Evolutionary conservation across 2,888 invertebrate species (phyloP).

Genomic region (Leptinotarsa haldemani): DNA sequence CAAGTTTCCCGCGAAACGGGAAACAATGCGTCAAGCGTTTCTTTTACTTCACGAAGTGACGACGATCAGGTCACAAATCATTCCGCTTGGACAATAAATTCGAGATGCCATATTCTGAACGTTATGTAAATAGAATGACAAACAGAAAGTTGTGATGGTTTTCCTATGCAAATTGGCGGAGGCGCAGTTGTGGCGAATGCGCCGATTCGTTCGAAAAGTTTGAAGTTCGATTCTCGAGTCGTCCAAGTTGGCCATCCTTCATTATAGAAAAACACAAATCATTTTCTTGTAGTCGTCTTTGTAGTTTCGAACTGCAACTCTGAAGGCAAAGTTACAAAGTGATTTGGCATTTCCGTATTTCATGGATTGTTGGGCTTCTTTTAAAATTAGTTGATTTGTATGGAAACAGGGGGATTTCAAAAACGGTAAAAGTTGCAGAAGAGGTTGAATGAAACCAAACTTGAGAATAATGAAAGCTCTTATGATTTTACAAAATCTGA

Average conservation of each 20-base stretch:
- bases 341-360: not conserved
- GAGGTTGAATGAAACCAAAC: too few relatives aligned
- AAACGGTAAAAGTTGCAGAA: too few relatives aligned
- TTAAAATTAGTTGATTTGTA: too few relatives aligned
- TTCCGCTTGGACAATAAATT: slow-evolving; percentile 44
- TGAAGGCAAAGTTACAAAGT: not conserved
- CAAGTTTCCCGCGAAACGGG: slow-evolving; percentile 49
- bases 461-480: too few relatives aligned
- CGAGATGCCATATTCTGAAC: slow-evolving; percentile 43
- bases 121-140: slow-evolving; percentile 30
- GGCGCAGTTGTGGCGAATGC: slow-evolving; percentile 20
- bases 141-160: slow-evolving; percentile 33
- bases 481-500: too few relatives aligned
- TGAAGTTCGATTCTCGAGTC: not conserved
- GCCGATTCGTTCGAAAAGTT: slow-evolving; percentile 7
- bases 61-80: slow-evolving; percentile 54
- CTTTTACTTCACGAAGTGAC: slow-evolving; percentile 51
- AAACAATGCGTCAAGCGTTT: slow-evolving; percentile 58
- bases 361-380: too few relatives aligned
- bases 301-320: not conserved
- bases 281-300: not conserved
- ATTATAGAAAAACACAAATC: not conserved
- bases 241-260: not conserved
- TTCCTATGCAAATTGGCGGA: slow-evolving; percentile 36
- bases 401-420: too few relatives aligned